Percentiles rank a stretch among this genome's conserved stretches.
Evolutionary conservation across 2,888 invertebrate species (phyloP).

Genomic region (Andrena haemorrhoa): DNA sequence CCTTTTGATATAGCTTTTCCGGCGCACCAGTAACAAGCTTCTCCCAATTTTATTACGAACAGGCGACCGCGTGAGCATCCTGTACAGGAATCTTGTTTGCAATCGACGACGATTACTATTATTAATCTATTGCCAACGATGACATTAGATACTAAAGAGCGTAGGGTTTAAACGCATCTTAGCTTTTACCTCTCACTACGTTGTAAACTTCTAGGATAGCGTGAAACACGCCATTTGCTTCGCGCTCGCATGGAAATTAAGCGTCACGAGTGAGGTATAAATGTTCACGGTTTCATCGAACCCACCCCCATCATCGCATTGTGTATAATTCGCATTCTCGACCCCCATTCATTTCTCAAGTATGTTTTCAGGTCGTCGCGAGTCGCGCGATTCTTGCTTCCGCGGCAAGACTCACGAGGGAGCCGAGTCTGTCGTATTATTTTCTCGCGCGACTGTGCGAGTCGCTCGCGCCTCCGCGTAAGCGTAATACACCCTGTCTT

Average conservation of each 20-base stretch:
- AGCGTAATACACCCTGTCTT: slow-evolving; percentile 4
- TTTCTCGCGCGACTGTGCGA: slow-evolving; percentile 35
- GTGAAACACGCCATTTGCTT: slow-evolving; percentile 46
- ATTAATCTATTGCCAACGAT: slow-evolving; percentile 61
- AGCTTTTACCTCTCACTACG: slow-evolving; percentile 56
- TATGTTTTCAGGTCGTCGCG: slow-evolving; percentile 19
- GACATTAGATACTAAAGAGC: slow-evolving; percentile 56
- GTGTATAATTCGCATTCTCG: slow-evolving; percentile 55
- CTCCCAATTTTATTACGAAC: slow-evolving; percentile 20
- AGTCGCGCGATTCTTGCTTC: slow-evolving; percentile 15
- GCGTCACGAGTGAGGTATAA: slow-evolving; percentile 32
- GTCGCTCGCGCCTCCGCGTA: slow-evolving; percentile 28
- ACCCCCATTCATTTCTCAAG: slow-evolving; percentile 30
- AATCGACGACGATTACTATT: slow-evolving; percentile 52
- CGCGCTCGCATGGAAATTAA: slow-evolving; percentile 37
- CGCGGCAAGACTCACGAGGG: neutral
- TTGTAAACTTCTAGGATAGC: slow-evolving; percentile 56
- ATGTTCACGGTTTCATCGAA: slow-evolving; percentile 37
- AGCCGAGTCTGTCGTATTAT: slow-evolving; percentile 30
- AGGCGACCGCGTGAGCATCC: slow-evolving; percentile 46
- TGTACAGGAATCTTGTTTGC: slow-evolving; percentile 68
- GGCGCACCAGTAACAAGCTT: slow-evolving; percentile 9
- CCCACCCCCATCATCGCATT: slow-evolving; percentile 42
- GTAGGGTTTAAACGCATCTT: slow-evolving; percentile 55
- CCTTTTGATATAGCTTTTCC: slow-evolving; percentile 47